Percentiles rank a stretch among this genome's conserved stretches.
Conservation (phyloP, 2,888 invertebrate genomes). For the Drosophila helvetica region DNA sequence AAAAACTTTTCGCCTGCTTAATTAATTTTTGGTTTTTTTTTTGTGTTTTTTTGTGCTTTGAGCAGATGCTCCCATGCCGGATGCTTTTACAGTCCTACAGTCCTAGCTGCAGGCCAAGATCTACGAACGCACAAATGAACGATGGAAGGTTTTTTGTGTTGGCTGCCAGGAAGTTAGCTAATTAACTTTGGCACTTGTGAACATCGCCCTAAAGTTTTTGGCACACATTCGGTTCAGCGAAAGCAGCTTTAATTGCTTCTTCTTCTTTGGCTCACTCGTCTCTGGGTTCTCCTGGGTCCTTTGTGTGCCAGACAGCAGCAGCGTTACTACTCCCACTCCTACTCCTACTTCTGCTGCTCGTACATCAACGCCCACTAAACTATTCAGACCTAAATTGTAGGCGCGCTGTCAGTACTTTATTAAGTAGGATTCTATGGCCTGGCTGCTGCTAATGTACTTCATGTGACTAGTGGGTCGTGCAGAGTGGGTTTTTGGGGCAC, state of each 20-base stretch:
- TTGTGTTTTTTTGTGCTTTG: constrained; percentile 1
- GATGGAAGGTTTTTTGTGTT: constrained; percentile 14
- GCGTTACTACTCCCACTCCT: not conserved
- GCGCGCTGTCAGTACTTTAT: constrained; percentile 30
- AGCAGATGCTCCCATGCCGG: constrained; percentile 15
- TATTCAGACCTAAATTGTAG: constrained; percentile 37
- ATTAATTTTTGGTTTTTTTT: constrained; percentile 20
- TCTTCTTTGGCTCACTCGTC: not conserved
- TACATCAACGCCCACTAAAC: constrained; percentile 16
- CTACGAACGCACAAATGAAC: constrained; percentile 4
- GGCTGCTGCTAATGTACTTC: constrained; percentile 43
- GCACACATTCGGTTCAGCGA: constrained; percentile 3
- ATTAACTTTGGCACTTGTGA: constrained; percentile 60
- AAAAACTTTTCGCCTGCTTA: constrained; percentile 40
- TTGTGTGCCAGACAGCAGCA: constrained; percentile 29
- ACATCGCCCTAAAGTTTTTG: constrained; percentile 52
- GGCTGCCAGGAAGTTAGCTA: constrained; percentile 51
- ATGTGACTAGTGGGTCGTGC: constrained; percentile 41
- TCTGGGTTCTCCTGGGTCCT: constrained; percentile 21
- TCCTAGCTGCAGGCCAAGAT: constrained; percentile 20
- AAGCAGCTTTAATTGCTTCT: constrained; percentile 29
- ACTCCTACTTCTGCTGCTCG: not conserved
- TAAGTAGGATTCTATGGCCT: constrained; percentile 5
- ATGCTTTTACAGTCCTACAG: not conserved
- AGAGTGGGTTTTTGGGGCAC: constrained; percentile 8